Conservation (phyloP, 2,888 invertebrate species). For the Yponomeuta cagnagella region DNA sequence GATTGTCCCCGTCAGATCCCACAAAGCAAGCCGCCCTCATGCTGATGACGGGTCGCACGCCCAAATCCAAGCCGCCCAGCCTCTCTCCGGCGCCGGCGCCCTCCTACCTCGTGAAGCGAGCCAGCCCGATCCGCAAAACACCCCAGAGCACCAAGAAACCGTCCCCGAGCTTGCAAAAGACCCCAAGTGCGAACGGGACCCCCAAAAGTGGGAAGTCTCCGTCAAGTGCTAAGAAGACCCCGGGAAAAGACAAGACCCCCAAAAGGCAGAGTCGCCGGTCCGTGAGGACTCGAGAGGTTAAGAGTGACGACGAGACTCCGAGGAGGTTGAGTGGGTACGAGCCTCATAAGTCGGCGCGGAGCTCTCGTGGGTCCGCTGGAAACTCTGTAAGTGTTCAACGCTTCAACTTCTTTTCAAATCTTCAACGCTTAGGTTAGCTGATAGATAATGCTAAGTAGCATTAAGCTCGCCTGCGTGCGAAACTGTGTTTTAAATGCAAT, state of each 20-base stretch:
- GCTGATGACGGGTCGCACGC: constrained; percentile 60
- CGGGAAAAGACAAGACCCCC: neutral
- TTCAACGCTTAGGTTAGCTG: too few species aligned
- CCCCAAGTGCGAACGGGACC: neutral
- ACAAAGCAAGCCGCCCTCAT: constrained; percentile 66
- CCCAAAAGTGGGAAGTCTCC: neutral
- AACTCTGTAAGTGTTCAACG: neutral
- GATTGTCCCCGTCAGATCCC: constrained; percentile 40
- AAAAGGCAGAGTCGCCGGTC: neutral
- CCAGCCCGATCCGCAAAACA: constrained; percentile 24
- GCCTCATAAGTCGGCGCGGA: neutral
- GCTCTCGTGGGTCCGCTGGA: neutral
- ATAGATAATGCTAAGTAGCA: too few species aligned
- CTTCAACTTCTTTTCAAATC: too few species aligned
- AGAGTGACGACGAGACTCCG: neutral
- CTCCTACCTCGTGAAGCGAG: constrained; percentile 30
- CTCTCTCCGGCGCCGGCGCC: constrained; percentile 22
- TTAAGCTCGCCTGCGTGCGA: too few species aligned
- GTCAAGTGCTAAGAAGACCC: neutral
- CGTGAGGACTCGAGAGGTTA: neutral
- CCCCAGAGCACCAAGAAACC: neutral
- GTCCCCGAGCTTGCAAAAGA: neutral
- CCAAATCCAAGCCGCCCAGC: constrained; percentile 29
- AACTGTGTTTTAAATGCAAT: too few species aligned
- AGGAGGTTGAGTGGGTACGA: neutral